phyloP scores from a whole-genome alignment of 2,113 vertebrate species.

The Gambusia holbrooki region DNA sequence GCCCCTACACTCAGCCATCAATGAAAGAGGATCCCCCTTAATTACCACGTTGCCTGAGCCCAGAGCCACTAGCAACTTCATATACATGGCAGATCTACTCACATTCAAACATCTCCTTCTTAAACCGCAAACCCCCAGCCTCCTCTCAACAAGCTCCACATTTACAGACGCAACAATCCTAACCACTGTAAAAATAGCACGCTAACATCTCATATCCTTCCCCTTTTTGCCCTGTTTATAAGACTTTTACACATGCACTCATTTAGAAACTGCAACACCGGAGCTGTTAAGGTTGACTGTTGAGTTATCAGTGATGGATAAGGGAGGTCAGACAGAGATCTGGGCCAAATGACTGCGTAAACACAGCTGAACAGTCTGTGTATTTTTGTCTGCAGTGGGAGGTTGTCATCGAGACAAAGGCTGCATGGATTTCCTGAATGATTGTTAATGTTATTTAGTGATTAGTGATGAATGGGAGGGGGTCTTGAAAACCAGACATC shows the following conservation, averaged over 20 bases:
- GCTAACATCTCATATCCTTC: constrained; percentile 32
- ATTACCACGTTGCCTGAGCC: constrained; percentile 59
- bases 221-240: constrained; percentile 4
- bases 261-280: constrained; percentile 9
- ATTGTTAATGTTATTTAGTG: constrained; percentile 3
- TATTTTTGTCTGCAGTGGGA: constrained; percentile 17
- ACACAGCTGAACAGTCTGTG: constrained; percentile 34
- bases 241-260: constrained; percentile 19
- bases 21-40: constrained; percentile 66
- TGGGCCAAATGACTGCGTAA: constrained; percentile 49
- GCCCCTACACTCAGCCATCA: constrained; percentile 46
- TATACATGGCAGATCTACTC: constrained; percentile 63
- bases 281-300: constrained; percentile 20
- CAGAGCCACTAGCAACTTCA: constrained; percentile 63
- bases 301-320: constrained; percentile 65
- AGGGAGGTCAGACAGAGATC: constrained; percentile 58
- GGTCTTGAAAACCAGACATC: constrained; percentile 5
- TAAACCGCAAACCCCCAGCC: constrained; percentile 28
- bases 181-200: constrained; percentile 12
- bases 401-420: constrained; percentile 24
- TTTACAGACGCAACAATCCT: constrained; percentile 1
- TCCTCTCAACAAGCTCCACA: background rate
- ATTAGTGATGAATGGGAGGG: background rate
- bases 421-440: constrained; percentile 8
- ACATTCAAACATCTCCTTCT: constrained; percentile 28